Conservation (phyloP, 2,113 vertebrate species). For the Rhabdornis inornatus region DNA sequence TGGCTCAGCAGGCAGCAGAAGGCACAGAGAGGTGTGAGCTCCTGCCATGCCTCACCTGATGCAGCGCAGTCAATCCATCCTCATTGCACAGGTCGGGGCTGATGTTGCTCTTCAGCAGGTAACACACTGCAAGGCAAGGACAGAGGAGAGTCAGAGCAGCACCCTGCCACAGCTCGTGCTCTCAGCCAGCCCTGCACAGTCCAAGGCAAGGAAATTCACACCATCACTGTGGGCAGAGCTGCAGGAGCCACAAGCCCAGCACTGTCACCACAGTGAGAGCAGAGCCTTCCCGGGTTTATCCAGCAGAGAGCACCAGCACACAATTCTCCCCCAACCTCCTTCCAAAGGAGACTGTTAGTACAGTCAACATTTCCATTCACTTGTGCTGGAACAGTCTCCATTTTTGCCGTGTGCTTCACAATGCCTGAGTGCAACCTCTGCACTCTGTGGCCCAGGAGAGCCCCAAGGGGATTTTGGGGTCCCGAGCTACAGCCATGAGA, state of each 20-base stretch:
- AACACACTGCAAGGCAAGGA: conserved; percentile 82
- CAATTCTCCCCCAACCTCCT: neutral
- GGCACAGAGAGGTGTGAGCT: rapidly evolving
- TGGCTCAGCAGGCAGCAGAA: neutral
- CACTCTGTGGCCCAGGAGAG: neutral
- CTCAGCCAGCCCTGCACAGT: neutral
- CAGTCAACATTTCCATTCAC: neutral
- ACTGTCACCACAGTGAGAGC: rapidly evolving
- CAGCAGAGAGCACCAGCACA: conserved; percentile 51
- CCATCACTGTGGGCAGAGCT: neutral
- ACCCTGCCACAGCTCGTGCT: neutral
- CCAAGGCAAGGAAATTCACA: neutral
- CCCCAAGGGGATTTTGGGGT: neutral
- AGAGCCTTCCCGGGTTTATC: neutral
- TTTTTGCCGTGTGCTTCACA: neutral
- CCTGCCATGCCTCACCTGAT: conserved; percentile 82
- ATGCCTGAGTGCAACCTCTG: neutral
- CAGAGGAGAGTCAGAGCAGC: neutral
- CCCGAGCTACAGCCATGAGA: rapidly evolving
- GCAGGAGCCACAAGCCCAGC: neutral
- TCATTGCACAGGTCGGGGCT: conserved; percentile 95
- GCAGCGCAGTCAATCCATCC: conserved; percentile 93
- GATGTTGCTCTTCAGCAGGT: conserved; percentile 90
- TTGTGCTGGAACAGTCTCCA: neutral
- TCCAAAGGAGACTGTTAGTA: neutral